A percentile compares a stretch with the other conserved stretches of the same genome.
phyloP scores from a whole-genome alignment of 2,888 invertebrate species.

The Lydus trimaculatus region DNA sequence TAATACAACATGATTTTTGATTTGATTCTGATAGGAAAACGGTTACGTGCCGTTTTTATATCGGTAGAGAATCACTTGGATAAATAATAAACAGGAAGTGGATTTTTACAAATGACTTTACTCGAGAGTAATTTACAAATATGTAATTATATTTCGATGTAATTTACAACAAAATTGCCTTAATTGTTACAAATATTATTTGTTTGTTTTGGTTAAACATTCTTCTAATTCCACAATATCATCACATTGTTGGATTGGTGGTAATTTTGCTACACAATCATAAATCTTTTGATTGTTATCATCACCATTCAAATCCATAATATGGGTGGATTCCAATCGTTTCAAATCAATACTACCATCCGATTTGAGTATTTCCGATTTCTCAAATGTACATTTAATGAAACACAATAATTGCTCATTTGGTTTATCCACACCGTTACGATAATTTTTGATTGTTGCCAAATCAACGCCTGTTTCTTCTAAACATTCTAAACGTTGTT shows the following conservation, averaged over 20 bases:
- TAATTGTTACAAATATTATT: not conserved
- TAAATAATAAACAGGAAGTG: not conserved
- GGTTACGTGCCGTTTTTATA: not conserved
- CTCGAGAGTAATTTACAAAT: too few species aligned
- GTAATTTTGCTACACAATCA: not conserved
- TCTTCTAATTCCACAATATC: not conserved
- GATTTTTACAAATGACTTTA: too few species aligned
- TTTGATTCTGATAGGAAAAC: not conserved
- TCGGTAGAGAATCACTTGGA: too few species aligned
- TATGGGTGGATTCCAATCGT: not conserved
- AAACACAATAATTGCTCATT: not conserved
- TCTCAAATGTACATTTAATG: not conserved
- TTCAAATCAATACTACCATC: not conserved
- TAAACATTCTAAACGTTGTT: not conserved
- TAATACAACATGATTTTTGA: not conserved
- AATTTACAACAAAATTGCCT: not conserved
- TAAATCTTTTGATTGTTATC: not conserved
- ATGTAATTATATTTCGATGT: not conserved
- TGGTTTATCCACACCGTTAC: not conserved
- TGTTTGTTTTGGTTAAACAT: not conserved
- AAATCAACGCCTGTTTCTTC: not conserved
- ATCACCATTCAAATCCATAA: not conserved
- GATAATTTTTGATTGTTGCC: not conserved
- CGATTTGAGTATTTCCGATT: not conserved
- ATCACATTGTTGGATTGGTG: not conserved